Conservation (phyloP, 2,888 invertebrate species). For the Drosophila limbata region DNA sequence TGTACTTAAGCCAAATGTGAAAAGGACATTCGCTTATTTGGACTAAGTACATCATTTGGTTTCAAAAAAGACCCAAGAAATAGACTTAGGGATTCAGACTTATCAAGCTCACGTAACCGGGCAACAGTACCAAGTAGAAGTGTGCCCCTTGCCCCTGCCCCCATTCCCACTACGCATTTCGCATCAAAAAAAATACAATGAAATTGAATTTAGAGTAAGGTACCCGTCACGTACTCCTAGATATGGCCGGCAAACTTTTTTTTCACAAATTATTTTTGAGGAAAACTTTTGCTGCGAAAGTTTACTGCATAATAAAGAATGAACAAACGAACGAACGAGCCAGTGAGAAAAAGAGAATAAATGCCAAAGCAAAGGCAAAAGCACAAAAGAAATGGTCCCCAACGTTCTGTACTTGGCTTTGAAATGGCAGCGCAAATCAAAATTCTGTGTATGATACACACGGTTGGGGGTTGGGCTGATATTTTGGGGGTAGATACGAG, state of each 20-base stretch:
- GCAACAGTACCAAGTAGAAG: conserved; percentile 30
- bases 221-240: conserved; percentile 69
- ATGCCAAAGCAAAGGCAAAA: conserved; percentile 39
- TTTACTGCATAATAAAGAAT: conserved; percentile 77
- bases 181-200: conserved; percentile 63
- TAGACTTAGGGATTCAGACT: conserved; percentile 36
- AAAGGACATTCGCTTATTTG: conserved; percentile 4
- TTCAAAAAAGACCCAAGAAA: conserved; percentile 16
- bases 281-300: conserved; percentile 71
- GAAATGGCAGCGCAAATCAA: conserved; percentile 65
- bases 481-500: not conserved
- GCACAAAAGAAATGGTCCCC: conserved; percentile 41
- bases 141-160: not conserved
- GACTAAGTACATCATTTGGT: conserved; percentile 41
- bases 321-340: conserved; percentile 37
- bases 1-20: not conserved
- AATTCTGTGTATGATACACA: conserved; percentile 74
- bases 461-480: not conserved
- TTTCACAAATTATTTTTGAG: conserved; percentile 75
- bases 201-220: conserved; percentile 78
- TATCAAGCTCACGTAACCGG: conserved; percentile 51
- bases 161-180: not conserved
- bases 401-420: conserved; percentile 28
- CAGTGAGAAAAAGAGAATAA: conserved; percentile 11
- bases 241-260: conserved; percentile 72